Evolutionary conservation across 2,888 invertebrate genomes (phyloP).

Genomic region (Mycalesis mineus): DNA sequence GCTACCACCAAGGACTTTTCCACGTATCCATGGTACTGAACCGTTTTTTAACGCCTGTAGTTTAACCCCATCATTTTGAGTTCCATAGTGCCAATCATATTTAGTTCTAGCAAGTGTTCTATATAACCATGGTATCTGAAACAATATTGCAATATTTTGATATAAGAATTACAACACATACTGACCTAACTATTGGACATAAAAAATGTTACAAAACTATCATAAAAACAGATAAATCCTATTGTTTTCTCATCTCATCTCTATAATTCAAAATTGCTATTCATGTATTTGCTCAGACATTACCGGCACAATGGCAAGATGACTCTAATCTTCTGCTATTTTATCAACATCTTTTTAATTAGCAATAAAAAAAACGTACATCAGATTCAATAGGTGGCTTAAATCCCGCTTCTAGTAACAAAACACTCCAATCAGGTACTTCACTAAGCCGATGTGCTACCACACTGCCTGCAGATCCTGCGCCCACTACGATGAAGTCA

Average conservation of each 20-base stretch:
- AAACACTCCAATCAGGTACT: background rate
- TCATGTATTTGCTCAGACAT: no score
- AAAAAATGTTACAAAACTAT: no score
- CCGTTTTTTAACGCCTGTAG: conserved; percentile 79
- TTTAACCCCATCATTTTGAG: conserved; percentile 83
- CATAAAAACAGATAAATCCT: no score
- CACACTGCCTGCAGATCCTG: background rate
- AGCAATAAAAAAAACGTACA: no score
- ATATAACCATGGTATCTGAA: conserved; percentile 41
- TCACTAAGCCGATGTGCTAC: background rate
- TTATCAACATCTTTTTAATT: no score
- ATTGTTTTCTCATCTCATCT: no score
- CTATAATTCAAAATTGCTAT: no score
- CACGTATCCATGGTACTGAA: conserved; percentile 74
- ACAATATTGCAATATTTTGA: background rate
- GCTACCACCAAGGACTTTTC: conserved; percentile 80
- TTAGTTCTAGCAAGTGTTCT: conserved; percentile 41
- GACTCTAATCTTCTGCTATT: no score
- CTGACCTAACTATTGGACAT: no score
- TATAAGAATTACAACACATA: no score
- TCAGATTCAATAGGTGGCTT: background rate
- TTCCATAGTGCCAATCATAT: conserved; percentile 90
- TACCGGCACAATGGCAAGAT: no score
- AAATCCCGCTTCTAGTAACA: background rate
- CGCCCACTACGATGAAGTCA: background rate